phyloP scores from a whole-genome alignment of 2,888 invertebrate species.

The Listrodromus nycthemerus region DNA sequence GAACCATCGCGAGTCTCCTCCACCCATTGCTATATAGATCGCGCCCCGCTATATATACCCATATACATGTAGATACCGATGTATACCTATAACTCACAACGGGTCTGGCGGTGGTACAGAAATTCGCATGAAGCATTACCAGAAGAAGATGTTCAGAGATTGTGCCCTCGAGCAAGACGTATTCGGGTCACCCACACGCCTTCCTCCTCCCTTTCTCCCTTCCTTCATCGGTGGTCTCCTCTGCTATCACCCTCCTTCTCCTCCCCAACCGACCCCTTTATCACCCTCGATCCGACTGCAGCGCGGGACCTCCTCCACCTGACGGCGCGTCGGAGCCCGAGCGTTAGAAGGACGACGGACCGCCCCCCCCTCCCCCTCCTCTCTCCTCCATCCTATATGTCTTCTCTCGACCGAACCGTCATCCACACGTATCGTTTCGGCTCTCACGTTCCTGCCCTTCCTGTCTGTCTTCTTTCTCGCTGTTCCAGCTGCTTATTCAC shows the following conservation, averaged over 20 bases:
- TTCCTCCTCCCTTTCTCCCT: conserved; percentile 59
- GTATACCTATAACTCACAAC: conserved; percentile 54
- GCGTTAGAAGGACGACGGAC: conserved; percentile 23
- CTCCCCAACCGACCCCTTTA: conserved; percentile 43
- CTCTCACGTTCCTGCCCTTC: conserved; percentile 6
- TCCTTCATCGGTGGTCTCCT: conserved; percentile 61
- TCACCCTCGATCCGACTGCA: conserved; percentile 58
- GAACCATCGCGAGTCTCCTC: conserved; percentile 24
- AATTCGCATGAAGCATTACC: conserved; percentile 80
- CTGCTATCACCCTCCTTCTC: conserved; percentile 59
- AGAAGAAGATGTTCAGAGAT: conserved; percentile 80
- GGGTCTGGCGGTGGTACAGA: conserved; percentile 72
- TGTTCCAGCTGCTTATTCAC: neutral
- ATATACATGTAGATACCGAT: conserved; percentile 17
- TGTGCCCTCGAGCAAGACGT: conserved; percentile 81
- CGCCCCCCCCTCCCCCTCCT: conserved; percentile 3
- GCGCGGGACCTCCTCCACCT: conserved; percentile 57
- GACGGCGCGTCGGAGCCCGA: conserved; percentile 43
- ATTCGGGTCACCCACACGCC: conserved; percentile 80
- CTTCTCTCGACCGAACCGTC: conserved; percentile 42
- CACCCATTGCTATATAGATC: conserved; percentile 20
- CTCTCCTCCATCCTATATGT: neutral
- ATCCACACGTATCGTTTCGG: conserved; percentile 44
- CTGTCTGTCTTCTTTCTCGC: conserved; percentile 16
- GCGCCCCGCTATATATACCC: conserved; percentile 8